Evolutionary conservation across 2,888 invertebrate species (phyloP), one percentile per base, ranked within the genome.

Genomic region (Chloroclysta siterata): DNA sequence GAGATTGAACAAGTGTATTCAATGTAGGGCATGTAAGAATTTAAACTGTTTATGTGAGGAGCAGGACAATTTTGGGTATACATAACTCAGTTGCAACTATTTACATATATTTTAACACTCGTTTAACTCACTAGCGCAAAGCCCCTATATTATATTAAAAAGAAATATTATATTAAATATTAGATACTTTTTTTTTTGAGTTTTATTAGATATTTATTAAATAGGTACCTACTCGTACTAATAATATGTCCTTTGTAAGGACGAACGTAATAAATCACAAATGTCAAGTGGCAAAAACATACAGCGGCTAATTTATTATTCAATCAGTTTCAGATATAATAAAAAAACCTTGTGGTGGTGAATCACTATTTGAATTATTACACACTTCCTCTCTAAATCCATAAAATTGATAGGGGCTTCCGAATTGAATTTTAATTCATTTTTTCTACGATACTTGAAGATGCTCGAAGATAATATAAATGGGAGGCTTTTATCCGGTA

Each of bases 401-500:
- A 71, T 74, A 78, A 74, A 67, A 70, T 58, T 51, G 62, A 75
- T 71, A 72, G 70, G 60, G 63, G 73, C 71, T 75, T 72, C 70
- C 71, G 72, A 70, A 70, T 76, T 69, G 65, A 71, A 69, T 68
- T 66, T 72, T 68, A 72, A 72, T 73, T 70, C 68, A 63, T 53
- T 71, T 70, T 73, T 69, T 68, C 47, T 62, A 48, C 53, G 48
- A 50, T 41, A 52, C 41, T 52, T 53, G 66, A 67, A 68, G 69
- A 68, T 66, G 60, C 61, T 29, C 65, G 22, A 69, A 72, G 60
- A 69, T 68, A 63, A 57, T 41, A 68, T 72, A 71, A 68, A 69
- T 63, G 63, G 65, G 66, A 69, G 52, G 66, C 69, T 55, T 61
- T 67, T 67, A 72, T 69, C 61, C 72, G 66, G 72, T 76, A 72